Conservation (phyloP, 2,797 vertebrate species). For the Xenentodon cancila region DNA sequence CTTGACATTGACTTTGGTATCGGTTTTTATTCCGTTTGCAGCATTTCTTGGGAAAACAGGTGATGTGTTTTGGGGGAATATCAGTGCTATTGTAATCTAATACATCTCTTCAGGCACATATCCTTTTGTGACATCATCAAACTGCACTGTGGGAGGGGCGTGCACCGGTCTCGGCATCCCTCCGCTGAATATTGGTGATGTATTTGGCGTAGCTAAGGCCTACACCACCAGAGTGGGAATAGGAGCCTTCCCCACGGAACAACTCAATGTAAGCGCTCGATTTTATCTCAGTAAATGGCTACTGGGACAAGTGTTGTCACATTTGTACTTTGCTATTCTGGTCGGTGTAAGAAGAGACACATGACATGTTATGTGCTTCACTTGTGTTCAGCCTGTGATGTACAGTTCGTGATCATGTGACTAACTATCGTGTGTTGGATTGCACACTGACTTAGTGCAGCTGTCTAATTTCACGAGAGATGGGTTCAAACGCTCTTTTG, state of each 20-base stretch:
- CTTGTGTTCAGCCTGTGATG: slow-evolving; percentile 28
- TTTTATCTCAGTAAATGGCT: slow-evolving; percentile 11
- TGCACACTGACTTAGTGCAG: slow-evolving; percentile 61
- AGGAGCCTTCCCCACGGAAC: slow-evolving; percentile 97
- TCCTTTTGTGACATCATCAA: slow-evolving; percentile 98
- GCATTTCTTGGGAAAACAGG: background rate
- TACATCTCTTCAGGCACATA: slow-evolving; percentile 88
- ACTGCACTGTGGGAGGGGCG: slow-evolving; percentile 96
- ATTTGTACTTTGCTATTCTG: background rate
- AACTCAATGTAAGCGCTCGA: slow-evolving; percentile 89
- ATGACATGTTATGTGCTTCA: slow-evolving; percentile 37
- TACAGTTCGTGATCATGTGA: slow-evolving; percentile 33
- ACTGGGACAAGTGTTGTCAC: slow-evolving; percentile 4
- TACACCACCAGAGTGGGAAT: slow-evolving; percentile 98
- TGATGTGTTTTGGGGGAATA: background rate
- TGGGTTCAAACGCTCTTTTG: slow-evolving; percentile 56
- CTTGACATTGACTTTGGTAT: slow-evolving; percentile 98
- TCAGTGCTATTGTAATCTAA: background rate
- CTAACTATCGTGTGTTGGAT: background rate
- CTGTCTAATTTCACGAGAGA: slow-evolving; percentile 74
- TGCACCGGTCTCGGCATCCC: slow-evolving; percentile 97
- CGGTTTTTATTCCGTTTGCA: background rate
- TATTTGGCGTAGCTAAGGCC: slow-evolving; percentile 95
- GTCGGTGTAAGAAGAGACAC: slow-evolving; percentile 4
- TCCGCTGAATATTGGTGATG: slow-evolving; percentile 92